Conservation (phyloP, 1,140 invertebrate genomes). For the Ooceraea biroi region DNA sequence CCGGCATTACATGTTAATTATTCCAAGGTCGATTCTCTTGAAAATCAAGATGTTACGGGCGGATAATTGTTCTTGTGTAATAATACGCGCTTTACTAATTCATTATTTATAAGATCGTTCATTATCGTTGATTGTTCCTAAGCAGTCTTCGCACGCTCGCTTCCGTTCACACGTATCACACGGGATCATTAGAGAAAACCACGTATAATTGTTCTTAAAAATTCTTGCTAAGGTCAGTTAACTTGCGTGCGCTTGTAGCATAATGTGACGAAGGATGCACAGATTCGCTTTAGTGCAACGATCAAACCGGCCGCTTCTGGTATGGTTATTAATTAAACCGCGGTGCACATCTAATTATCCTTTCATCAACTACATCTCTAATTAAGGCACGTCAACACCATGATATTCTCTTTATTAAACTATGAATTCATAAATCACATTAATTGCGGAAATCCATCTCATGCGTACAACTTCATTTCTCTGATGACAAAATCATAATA, state of each 20-base stretch:
- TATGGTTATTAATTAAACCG: slow-evolving; percentile 29
- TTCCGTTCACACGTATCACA: slow-evolving; percentile 77
- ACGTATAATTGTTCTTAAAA: slow-evolving; percentile 19
- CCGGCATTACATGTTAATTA: neutral
- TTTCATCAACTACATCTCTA: neutral
- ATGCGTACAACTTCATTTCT: too few species aligned
- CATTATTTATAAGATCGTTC: slow-evolving; percentile 53
- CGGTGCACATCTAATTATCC: neutral
- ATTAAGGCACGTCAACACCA: neutral
- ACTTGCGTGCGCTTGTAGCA: neutral
- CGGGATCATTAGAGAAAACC: slow-evolving; percentile 17
- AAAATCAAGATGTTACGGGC: slow-evolving; percentile 10
- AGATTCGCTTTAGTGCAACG: neutral
- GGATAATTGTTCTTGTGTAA: slow-evolving; percentile 42
- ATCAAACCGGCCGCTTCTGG: neutral
- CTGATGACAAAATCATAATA: too few species aligned
- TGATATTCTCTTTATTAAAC: neutral
- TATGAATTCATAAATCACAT: too few species aligned
- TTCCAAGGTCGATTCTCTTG: neutral
- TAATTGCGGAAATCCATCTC: too few species aligned
- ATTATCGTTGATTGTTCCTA: slow-evolving; percentile 56
- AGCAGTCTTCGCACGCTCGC: slow-evolving; percentile 65
- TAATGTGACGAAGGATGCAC: neutral
- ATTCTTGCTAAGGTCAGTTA: slow-evolving; percentile 8
- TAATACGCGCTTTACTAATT: slow-evolving; percentile 1